A percentile compares a stretch with the other conserved stretches of the same genome.
phyloP scores from a whole-genome alignment of 2,888 invertebrate species.

The Coelogynopora nodosa region DNA sequence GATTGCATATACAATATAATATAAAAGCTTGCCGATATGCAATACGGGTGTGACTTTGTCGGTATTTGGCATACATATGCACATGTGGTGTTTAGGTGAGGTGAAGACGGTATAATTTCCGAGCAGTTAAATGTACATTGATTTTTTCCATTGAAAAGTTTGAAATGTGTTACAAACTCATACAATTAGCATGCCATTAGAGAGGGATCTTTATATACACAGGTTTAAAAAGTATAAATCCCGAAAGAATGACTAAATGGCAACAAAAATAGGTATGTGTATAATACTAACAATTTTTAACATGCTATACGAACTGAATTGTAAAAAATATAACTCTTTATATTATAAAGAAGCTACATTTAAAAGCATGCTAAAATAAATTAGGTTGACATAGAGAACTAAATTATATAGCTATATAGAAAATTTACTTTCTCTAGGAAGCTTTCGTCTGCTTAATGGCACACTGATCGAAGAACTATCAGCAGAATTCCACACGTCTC shows the following conservation, averaged over 20 bases:
- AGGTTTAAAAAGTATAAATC: too few species aligned
- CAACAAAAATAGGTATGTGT: too few species aligned
- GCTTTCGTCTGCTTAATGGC: slow-evolving; percentile 7
- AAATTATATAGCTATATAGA: not conserved
- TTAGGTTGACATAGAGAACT: not conserved
- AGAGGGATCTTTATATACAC: too few species aligned
- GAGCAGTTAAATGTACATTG: not conserved
- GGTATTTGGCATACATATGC: not conserved
- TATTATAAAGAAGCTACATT: not conserved
- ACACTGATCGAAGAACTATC: slow-evolving; percentile 13
- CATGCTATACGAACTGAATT: too few species aligned
- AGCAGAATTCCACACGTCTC: slow-evolving; percentile 1
- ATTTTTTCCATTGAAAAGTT: not conserved
- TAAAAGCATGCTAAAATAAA: not conserved
- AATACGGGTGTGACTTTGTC: slow-evolving; percentile 1
- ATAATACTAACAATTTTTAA: too few species aligned
- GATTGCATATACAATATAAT: not conserved
- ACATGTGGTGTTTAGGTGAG: slow-evolving; percentile 1
- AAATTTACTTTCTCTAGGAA: not conserved
- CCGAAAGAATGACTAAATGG: too few species aligned
- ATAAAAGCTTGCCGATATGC: not conserved
- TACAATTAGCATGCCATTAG: too few species aligned
- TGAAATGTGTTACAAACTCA: too few species aligned
- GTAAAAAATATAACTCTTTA: too few species aligned
- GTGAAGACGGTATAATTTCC: not conserved